Evolutionary conservation across 2,113 vertebrate species (phyloP).

Genomic region (Macrotus californicus): DNA sequence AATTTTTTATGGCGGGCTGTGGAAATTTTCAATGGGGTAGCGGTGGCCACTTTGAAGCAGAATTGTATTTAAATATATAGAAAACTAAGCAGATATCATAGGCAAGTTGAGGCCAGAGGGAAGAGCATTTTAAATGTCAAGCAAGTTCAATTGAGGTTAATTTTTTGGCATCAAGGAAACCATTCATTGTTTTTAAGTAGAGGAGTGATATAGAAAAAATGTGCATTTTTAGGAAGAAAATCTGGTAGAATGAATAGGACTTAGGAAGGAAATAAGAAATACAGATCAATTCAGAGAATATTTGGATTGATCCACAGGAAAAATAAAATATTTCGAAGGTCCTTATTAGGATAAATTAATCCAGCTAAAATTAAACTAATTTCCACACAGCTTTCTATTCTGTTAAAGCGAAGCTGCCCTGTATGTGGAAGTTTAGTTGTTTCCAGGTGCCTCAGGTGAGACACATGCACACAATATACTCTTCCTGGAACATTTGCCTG

Average conservation of each 20-base stretch:
- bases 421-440: not conserved
- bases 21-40: not conserved
- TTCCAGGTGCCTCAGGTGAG: conserved; percentile 36
- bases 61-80: conserved; percentile 4
- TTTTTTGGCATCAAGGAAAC: conserved; percentile 50
- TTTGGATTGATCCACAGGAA: not conserved
- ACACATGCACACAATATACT: not conserved
- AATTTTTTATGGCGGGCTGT: not conserved
- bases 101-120: conserved; percentile 51
- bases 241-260: not conserved
- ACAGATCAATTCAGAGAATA: not conserved
- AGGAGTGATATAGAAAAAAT: not conserved
- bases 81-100: not conserved
- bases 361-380: not conserved
- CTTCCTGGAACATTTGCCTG: not conserved
- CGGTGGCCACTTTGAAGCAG: not conserved
- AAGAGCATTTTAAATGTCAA: conserved; percentile 61
- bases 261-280: not conserved
- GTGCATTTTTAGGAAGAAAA: conserved; percentile 3
- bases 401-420: not conserved
- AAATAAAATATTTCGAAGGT: not conserved
- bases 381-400: not conserved
- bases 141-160: conserved; percentile 50
- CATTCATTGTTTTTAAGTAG: conserved; percentile 41
- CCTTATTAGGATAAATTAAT: not conserved